A percentile compares a stretch with the other conserved stretches of the same genome.
Evolutionary conservation across 2,888 invertebrate species (phyloP).

Genomic region (Patella ulyssiponensis): DNA sequence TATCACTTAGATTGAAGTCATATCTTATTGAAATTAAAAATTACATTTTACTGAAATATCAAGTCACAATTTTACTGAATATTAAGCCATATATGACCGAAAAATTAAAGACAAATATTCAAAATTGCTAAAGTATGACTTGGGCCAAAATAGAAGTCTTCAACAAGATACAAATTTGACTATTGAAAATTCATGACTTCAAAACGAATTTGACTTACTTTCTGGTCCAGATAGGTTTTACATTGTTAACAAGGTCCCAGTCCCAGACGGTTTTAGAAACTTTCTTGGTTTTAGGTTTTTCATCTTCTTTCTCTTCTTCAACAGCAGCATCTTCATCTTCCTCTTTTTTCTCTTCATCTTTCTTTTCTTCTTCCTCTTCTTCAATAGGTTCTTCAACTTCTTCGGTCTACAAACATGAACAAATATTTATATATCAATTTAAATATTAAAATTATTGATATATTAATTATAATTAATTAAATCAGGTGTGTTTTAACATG

Average conservation of each 20-base stretch:
- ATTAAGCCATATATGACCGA: too few species aligned
- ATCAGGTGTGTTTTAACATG: background rate
- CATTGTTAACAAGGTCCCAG: slow-evolving; percentile 96
- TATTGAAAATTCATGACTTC: too few species aligned
- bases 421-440: background rate
- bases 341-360: slow-evolving; percentile 63
- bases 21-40: background rate
- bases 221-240: slow-evolving; percentile 98
- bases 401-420: slow-evolving; percentile 75
- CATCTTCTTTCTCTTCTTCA: slow-evolving; percentile 80
- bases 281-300: slow-evolving; percentile 84
- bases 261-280: slow-evolving; percentile 97
- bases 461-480: background rate
- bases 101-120: too few species aligned
- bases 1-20: too few species aligned
- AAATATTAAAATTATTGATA: background rate
- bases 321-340: slow-evolving; percentile 74
- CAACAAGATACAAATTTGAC: too few species aligned
- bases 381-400: slow-evolving; percentile 82
- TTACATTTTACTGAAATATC: too few species aligned
- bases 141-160: too few species aligned
- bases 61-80: too few species aligned
- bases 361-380: slow-evolving; percentile 62
- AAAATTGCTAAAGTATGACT: too few species aligned
- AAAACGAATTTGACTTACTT: slow-evolving; percentile 76